phyloP scores from a whole-genome alignment of 2,113 vertebrate genomes.

The Emydura subglobosa region DNA sequence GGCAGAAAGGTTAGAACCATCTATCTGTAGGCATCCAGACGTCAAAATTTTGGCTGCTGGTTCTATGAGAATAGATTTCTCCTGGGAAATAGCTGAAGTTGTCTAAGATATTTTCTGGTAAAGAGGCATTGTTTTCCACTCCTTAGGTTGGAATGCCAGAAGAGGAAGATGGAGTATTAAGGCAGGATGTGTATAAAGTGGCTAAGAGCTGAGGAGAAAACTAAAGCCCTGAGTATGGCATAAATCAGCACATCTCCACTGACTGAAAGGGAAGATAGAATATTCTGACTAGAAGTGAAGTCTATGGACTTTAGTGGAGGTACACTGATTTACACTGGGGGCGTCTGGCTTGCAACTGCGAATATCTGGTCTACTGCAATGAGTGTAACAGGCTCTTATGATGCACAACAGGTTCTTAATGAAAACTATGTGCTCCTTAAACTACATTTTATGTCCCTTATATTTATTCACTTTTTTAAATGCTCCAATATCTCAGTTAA shows the following conservation, averaged over 20 bases:
- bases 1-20: not conserved
- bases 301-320: not conserved
- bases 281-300: not conserved
- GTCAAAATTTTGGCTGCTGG: not conserved
- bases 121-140: not conserved
- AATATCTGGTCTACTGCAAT: slow-evolving; percentile 63
- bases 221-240: not conserved
- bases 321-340: slow-evolving; percentile 24
- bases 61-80: not conserved
- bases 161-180: not conserved
- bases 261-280: not conserved
- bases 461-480: slow-evolving; percentile 64
- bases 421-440: slow-evolving; percentile 37
- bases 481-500: not conserved
- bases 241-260: not conserved
- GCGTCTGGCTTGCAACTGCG: slow-evolving; percentile 17
- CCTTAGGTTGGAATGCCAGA: not conserved
- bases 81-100: not conserved
- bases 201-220: not conserved
- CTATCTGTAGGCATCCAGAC: accelerated
- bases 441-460: slow-evolving; percentile 40
- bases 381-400: slow-evolving; percentile 52
- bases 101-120: not conserved
- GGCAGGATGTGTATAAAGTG: not conserved
- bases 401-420: slow-evolving; percentile 59